Percentiles rank a stretch among this genome's conserved stretches.
Conservation (phyloP, 2,888 invertebrate genomes). For the Drosophila mettleri region DNA sequence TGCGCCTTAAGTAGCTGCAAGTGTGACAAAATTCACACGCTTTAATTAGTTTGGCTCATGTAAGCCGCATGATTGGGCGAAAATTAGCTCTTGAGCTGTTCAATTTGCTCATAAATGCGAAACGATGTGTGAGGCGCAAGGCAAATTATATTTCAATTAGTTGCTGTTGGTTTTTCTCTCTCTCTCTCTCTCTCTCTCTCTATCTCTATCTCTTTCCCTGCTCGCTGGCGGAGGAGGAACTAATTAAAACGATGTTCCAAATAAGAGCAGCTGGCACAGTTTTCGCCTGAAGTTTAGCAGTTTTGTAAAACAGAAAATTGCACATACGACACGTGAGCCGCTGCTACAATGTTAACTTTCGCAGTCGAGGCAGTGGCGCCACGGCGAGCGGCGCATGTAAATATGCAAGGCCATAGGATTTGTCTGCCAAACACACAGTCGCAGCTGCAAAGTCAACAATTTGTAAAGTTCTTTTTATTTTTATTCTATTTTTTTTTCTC, state of each 20-base stretch:
- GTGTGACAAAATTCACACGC: conserved; percentile 1
- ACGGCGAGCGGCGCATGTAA: conserved; percentile 28
- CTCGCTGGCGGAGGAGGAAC: neutral
- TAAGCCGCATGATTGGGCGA: conserved; percentile 12
- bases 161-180: neutral
- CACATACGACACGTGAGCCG: conserved; percentile 28
- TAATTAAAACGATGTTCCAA: conserved; percentile 21
- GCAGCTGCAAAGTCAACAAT: conserved; percentile 51
- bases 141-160: conserved; percentile 5
- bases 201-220: neutral
- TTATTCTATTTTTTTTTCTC: conserved; percentile 17
- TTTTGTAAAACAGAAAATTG: no score
- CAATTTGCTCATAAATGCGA: conserved; percentile 8
- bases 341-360: conserved; percentile 60
- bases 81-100: conserved; percentile 3
- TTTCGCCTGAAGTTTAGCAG: no score
- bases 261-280: conserved; percentile 7
- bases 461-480: conserved; percentile 49
- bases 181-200: neutral
- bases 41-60: conserved; percentile 7
- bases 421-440: neutral
- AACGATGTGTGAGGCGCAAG: neutral
- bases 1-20: neutral
- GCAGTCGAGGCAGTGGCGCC: conserved; percentile 50
- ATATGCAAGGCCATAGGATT: conserved; percentile 34